These are phyloP conservation scores for Leptinotarsa rubiginosa DNA, from an alignment of 2,888 invertebrate genomes.

Conservation along the genomic window DNA sequence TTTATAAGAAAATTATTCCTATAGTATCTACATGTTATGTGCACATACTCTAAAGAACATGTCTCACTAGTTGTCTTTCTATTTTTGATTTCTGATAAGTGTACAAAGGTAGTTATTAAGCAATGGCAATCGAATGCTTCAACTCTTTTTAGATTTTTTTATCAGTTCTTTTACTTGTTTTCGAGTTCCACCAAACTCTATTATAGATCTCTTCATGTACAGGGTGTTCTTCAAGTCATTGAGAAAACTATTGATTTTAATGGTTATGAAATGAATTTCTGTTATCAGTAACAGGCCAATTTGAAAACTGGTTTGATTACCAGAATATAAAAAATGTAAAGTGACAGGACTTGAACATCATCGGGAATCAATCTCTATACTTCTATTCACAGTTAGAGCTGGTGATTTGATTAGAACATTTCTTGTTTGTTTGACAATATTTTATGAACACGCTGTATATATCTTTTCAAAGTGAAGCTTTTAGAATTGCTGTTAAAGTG, in stretches of 20 bases:
- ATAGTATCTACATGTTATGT: conserved; percentile 33
- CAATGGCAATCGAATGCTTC: conserved; percentile 31
- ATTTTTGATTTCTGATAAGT: conserved; percentile 44
- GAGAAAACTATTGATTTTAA: neutral
- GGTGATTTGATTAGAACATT: neutral
- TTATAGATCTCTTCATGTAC: conserved; percentile 26
- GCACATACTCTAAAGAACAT: conserved; percentile 39
- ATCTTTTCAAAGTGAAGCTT: conserved; percentile 33
- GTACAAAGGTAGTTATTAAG: conserved; percentile 51
- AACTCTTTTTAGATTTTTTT: conserved; percentile 23
- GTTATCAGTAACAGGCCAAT: neutral
- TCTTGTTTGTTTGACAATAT: conserved; percentile 1
- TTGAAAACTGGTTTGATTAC: neutral
- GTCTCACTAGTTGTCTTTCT: conserved; percentile 49
- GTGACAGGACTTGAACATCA: neutral
- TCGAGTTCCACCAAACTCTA: neutral
- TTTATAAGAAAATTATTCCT: conserved; percentile 19
- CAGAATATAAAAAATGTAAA: too few species aligned
- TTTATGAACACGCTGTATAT: conserved; percentile 39
- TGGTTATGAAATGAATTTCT: conserved; percentile 1
- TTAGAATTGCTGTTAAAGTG: conserved; percentile 41
- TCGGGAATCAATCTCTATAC: neutral
- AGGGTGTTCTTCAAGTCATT: conserved; percentile 24
- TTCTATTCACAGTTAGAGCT: neutral
- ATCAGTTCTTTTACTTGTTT: neutral